phyloP scores from a whole-genome alignment of 2,113 vertebrate species.

The Recurvirostra avosetta region DNA sequence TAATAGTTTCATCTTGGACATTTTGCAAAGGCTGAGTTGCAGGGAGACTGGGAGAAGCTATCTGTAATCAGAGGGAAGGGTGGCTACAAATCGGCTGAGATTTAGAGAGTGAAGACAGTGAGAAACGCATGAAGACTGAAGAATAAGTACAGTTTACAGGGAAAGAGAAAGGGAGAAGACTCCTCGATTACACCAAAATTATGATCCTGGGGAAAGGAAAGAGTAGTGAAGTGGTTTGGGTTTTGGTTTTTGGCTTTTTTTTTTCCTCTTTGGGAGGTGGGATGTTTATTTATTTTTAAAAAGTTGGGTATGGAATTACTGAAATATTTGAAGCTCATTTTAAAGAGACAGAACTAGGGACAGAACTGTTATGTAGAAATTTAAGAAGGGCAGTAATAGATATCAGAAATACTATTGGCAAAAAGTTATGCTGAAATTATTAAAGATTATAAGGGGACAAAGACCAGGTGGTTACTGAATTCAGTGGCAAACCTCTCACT shows the following conservation, averaged over 20 bases:
- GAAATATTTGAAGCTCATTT: not conserved
- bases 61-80: not conserved
- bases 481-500: not conserved
- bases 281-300: not conserved
- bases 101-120: not conserved
- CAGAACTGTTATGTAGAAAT: not conserved
- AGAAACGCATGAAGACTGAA: rapidly evolving
- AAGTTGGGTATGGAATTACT: not conserved
- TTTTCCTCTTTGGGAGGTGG: too few relatives aligned
- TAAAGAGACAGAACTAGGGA: not conserved
- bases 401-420: not conserved
- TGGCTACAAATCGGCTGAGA: not conserved
- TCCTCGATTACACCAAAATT: not conserved
- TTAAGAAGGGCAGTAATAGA: not conserved
- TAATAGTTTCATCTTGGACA: not conserved
- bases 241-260: too few relatives aligned
- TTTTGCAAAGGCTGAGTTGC: not conserved
- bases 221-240: not conserved
- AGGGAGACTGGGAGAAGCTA: not conserved
- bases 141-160: not conserved
- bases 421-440: not conserved
- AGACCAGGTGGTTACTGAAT: not conserved
- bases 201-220: not conserved
- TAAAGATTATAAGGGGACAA: not conserved
- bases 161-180: not conserved